These are phyloP conservation scores for Holcopasites calliopsidis DNA, from an alignment of 1,140 invertebrate genomes.

Conservation along the genomic window DNA sequence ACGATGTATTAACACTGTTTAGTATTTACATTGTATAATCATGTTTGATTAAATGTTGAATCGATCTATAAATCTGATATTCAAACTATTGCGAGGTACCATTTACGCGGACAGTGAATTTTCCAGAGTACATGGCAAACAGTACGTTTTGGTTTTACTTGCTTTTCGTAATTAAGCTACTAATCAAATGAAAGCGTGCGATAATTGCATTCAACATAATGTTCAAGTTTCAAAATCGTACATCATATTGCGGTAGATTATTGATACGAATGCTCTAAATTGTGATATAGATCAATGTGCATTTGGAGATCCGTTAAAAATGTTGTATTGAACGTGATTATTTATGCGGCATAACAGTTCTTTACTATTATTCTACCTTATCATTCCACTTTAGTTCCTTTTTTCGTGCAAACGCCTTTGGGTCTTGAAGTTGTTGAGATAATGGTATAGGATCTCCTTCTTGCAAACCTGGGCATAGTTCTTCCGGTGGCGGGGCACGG, in stretches of 20 bases:
- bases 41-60: slow-evolving; percentile 38
- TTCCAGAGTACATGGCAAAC: background rate
- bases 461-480: slow-evolving; percentile 24
- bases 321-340: too few species aligned
- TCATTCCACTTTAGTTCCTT: slow-evolving; percentile 42
- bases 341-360: too few species aligned
- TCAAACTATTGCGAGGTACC: slow-evolving; percentile 23
- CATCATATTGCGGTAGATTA: too few species aligned
- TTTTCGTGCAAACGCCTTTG: background rate
- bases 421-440: background rate
- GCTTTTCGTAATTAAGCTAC: background rate
- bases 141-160: background rate
- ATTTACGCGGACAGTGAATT: background rate
- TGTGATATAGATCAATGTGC: background rate
- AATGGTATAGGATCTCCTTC: background rate
- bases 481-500: slow-evolving; percentile 16
- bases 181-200: background rate
- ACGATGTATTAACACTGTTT: slow-evolving; percentile 33
- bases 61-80: slow-evolving; percentile 27
- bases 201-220: slow-evolving; percentile 18
- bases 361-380: background rate
- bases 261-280: background rate
- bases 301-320: background rate
- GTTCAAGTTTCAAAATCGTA: background rate
- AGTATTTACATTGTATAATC: slow-evolving; percentile 39